Conservation (phyloP, 2,113 vertebrate genomes). For the Conger conger region DNA sequence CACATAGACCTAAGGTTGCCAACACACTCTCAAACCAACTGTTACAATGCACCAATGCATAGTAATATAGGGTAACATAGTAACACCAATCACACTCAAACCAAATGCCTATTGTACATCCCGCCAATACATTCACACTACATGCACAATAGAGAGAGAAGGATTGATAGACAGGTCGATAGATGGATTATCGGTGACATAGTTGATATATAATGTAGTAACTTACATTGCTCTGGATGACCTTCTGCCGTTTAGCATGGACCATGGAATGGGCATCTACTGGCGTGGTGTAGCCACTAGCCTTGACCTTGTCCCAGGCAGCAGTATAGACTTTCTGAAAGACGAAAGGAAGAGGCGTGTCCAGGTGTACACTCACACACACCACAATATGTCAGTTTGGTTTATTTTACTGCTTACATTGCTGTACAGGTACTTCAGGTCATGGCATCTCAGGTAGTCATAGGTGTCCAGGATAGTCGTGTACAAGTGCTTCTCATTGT, state of each 20-base stretch:
- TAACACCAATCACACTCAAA: neutral
- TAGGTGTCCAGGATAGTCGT: conserved; percentile 86
- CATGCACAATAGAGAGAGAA: no score
- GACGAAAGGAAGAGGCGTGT: conserved; percentile 16
- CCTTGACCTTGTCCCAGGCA: conserved; percentile 91
- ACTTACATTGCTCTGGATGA: conserved; percentile 86
- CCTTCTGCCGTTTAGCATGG: conserved; percentile 85
- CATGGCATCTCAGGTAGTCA: conserved; percentile 79
- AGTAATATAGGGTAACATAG: no score
- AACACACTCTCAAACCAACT: neutral
- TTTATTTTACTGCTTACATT: conserved; percentile 69
- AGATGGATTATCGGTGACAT: no score
- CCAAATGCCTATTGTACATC: neutral
- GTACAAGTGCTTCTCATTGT: conserved; percentile 90
- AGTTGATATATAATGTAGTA: neutral
- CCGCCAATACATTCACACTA: no score
- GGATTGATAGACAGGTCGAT: no score
- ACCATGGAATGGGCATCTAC: conserved; percentile 75
- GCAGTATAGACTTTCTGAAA: conserved; percentile 86
- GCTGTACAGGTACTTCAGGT: conserved; percentile 86
- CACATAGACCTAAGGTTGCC: conserved; percentile 7
- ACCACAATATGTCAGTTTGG: neutral
- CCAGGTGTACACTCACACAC: neutral
- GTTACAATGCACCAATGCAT: no score
- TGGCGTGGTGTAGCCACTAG: conserved; percentile 81